phyloP scores from a whole-genome alignment of 2,113 vertebrate species.

The Tenrec ecaudatus region DNA sequence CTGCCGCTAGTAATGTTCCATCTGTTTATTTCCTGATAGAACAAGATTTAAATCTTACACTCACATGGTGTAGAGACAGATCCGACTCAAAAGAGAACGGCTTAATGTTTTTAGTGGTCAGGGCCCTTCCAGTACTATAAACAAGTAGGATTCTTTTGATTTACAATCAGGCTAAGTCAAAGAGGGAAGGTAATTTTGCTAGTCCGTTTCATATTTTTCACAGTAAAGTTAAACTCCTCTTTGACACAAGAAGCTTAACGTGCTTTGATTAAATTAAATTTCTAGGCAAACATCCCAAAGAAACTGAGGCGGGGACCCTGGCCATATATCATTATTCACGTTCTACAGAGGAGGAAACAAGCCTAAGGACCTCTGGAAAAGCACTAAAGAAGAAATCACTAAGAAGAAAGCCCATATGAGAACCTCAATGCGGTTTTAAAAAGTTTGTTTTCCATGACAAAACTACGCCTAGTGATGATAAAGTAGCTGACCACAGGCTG shows the following conservation, averaged over 20 bases:
- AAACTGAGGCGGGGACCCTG: neutral
- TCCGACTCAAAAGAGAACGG: constrained; percentile 30
- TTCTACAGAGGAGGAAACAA: constrained; percentile 21
- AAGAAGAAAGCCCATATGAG: neutral
- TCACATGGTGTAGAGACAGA: constrained; percentile 61
- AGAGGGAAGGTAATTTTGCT: constrained; percentile 29
- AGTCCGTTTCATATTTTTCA: neutral
- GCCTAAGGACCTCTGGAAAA: neutral
- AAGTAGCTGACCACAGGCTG: constrained; percentile 21
- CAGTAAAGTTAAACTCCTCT: constrained; percentile 48
- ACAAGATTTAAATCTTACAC: constrained; percentile 57
- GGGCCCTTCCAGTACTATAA: constrained; percentile 36
- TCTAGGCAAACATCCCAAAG: constrained; percentile 21
- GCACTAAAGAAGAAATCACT: neutral
- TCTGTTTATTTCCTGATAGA: constrained; percentile 67
- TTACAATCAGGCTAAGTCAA: constrained; percentile 1
- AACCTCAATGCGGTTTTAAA: constrained; percentile 7
- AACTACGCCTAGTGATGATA: neutral
- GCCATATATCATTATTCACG: neutral
- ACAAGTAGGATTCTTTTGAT: constrained; percentile 19
- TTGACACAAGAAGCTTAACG: neutral
- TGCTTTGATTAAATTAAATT: constrained; percentile 44
- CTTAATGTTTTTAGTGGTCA: constrained; percentile 30
- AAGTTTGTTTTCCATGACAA: neutral
- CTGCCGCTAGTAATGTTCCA: constrained; percentile 67